These are phyloP conservation scores for Morpho helenor DNA, from an alignment of 2,888 invertebrate genomes.

Conservation along the genomic window DNA sequence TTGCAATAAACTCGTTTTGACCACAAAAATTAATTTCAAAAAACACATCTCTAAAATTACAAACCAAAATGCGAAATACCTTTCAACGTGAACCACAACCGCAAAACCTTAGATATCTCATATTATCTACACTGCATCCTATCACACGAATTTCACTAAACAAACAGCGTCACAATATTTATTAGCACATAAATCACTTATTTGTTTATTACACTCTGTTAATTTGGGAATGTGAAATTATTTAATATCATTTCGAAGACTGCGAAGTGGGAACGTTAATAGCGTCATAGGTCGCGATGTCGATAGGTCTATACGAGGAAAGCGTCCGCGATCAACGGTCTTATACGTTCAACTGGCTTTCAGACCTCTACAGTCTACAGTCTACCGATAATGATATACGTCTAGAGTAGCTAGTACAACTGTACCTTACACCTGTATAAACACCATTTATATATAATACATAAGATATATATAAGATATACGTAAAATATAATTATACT, in stretches of 20 bases:
- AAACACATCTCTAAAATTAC: conserved; percentile 1
- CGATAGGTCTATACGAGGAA: conserved; percentile 29
- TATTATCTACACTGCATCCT: conserved; percentile 54
- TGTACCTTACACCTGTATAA: background rate
- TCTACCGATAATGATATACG: background rate
- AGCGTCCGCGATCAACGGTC: conserved; percentile 47
- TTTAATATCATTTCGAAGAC: conserved; percentile 5
- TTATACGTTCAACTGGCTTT: conserved; percentile 46
- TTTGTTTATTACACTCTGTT: conserved; percentile 35
- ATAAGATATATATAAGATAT: too few relatives aligned
- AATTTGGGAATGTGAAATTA: background rate
- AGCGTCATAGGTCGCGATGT: conserved; percentile 39
- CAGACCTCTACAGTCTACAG: background rate
- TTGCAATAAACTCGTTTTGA: background rate
- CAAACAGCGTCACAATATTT: conserved; percentile 41
- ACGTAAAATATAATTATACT: too few relatives aligned
- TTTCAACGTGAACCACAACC: conserved; percentile 46
- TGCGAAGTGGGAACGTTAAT: conserved; percentile 22
- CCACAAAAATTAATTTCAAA: background rate
- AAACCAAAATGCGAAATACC: conserved; percentile 37
- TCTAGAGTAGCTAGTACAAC: too few relatives aligned
- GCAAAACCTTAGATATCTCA: conserved; percentile 52
- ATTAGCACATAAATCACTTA: too few relatives aligned
- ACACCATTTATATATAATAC: conserved; percentile 7
- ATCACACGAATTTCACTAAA: conserved; percentile 54